phyloP scores from a whole-genome alignment of 2,113 vertebrate species.

The Cyphomyrus plagiostoma region DNA sequence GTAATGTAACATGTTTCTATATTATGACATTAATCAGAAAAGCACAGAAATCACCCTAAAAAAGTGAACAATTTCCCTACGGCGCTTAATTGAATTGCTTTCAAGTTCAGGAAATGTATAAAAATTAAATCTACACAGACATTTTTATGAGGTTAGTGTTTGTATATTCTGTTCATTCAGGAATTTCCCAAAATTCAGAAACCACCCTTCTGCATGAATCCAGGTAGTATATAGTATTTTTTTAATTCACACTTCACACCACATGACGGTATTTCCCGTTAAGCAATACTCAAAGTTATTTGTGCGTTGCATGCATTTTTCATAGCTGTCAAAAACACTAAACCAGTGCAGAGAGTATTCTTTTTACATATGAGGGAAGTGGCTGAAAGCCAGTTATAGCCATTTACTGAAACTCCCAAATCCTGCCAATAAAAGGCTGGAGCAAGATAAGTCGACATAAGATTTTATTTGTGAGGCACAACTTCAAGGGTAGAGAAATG shows the following conservation, averaged over 20 bases:
- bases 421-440: neutral
- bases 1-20: neutral
- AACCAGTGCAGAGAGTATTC: neutral
- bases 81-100: neutral
- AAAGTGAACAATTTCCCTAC: neutral
- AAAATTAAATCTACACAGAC: neutral
- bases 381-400: neutral
- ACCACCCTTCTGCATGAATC: neutral
- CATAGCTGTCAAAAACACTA: neutral
- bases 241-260: neutral
- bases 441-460: neutral
- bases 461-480: neutral
- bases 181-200: neutral
- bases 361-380: neutral
- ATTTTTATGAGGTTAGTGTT: neutral
- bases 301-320: neutral
- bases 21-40: neutral
- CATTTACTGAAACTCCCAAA: neutral
- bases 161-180: neutral
- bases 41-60: neutral
- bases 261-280: neutral
- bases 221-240: neutral
- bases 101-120: neutral
- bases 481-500: neutral
- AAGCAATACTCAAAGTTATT: neutral